phyloP scores from a whole-genome alignment of 2,797 vertebrate genomes.

The Tiaroga cobitis region DNA sequence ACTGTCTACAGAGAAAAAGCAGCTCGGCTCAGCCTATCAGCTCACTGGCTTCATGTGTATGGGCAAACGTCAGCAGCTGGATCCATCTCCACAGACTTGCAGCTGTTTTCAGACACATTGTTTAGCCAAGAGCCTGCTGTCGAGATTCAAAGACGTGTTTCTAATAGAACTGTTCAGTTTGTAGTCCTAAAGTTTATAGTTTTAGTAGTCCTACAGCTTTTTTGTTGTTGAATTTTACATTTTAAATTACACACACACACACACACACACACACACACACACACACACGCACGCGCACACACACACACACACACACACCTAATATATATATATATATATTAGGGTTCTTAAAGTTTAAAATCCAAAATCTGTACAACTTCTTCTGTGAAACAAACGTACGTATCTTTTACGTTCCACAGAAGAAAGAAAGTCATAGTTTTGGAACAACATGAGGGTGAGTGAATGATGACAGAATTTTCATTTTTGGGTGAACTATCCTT shows the following conservation, averaged over 20 bases:
- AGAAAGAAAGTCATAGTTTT: neutral
- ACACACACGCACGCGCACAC: too few species aligned
- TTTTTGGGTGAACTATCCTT: neutral
- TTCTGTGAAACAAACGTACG: neutral
- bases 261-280: too few species aligned
- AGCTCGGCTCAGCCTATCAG: slow-evolving; percentile 14
- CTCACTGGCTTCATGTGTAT: slow-evolving; percentile 47
- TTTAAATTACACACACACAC: neutral
- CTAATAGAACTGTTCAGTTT: slow-evolving; percentile 23
- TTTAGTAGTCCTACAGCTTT: neutral
- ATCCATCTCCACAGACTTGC: slow-evolving; percentile 32
- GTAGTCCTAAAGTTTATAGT: neutral
- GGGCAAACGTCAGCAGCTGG: slow-evolving; percentile 26
- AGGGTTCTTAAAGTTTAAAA: neutral
- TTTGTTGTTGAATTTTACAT: too few species aligned
- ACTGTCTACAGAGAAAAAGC: slow-evolving; percentile 43
- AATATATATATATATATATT: too few species aligned
- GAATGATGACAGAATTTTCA: too few species aligned
- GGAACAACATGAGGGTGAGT: neutral
- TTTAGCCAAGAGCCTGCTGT: slow-evolving; percentile 53
- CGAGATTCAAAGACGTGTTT: neutral
- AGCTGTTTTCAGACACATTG: slow-evolving; percentile 56
- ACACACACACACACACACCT: too few species aligned
- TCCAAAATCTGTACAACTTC: neutral
- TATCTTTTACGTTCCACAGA: neutral